Conservation (phyloP, 1,140 invertebrate genomes). For the Solen grandis region DNA sequence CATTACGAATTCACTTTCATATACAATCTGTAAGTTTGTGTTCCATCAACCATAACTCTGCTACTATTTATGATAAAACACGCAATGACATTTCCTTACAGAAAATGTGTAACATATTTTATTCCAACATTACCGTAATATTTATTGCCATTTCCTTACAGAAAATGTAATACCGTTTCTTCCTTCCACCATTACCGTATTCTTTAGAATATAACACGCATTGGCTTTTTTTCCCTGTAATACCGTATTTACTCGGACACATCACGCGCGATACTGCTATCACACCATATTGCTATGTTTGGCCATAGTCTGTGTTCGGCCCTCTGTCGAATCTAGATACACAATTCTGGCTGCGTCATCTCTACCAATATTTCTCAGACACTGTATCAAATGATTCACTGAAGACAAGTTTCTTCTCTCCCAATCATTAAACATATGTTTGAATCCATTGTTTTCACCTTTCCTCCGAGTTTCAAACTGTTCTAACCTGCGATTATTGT, state of each 20-base stretch:
- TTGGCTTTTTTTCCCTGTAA: neutral
- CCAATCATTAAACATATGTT: conserved; percentile 47
- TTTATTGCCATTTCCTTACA: no score
- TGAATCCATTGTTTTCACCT: conserved; percentile 53
- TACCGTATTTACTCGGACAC: neutral
- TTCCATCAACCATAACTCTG: no score
- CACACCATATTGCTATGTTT: conserved; percentile 13
- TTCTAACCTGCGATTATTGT: conserved; percentile 59
- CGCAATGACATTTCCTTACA: no score
- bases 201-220: no score
- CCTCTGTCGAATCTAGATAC: conserved; percentile 39
- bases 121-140: no score
- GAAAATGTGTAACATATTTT: no score
- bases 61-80: no score
- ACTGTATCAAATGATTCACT: conserved; percentile 36
- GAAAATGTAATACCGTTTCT: no score
- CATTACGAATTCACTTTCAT: no score
- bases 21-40: no score
- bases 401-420: conserved; percentile 26
- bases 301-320: conserved; percentile 13
- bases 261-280: conserved; percentile 10
- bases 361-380: conserved; percentile 39
- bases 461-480: conserved; percentile 61
- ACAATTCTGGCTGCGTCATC: conserved; percentile 41
- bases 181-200: no score